phyloP scores from a whole-genome alignment of 1,140 invertebrate species.

The Drosophila sp. region DNA sequence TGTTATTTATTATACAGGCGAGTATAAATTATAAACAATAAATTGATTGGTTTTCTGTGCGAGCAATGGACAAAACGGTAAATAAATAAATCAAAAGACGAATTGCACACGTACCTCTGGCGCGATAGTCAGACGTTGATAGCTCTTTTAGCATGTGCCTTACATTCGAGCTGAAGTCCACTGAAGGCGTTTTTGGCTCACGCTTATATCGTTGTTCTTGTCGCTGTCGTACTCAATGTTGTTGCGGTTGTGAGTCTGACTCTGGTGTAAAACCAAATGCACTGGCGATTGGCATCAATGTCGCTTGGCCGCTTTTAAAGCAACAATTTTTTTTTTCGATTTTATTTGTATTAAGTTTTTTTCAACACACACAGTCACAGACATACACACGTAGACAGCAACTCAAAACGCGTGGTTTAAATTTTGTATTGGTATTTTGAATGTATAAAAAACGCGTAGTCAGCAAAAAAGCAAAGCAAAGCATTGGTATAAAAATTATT shows the following conservation, averaged over 20 bases:
- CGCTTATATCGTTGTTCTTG: conserved; percentile 30
- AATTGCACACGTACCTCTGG: conserved; percentile 71
- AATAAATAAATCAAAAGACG: conserved; percentile 70
- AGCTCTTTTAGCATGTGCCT: conserved; percentile 63
- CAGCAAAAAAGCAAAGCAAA: conserved; percentile 47
- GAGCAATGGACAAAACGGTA: conserved; percentile 36
- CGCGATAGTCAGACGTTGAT: conserved; percentile 58
- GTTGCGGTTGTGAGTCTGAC: conserved; percentile 27
- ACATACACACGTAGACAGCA: conserved; percentile 33
- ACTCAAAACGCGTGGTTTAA: conserved; percentile 69
- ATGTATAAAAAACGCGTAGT: conserved; percentile 63
- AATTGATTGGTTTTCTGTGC: conserved; percentile 51
- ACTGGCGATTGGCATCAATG: conserved; percentile 75
- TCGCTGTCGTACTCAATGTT: conserved; percentile 25
- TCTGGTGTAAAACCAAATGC: conserved; percentile 65
- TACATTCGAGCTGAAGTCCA: conserved; percentile 46
- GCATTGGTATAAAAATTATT: conserved; percentile 57
- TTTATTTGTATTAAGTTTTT: conserved; percentile 45
- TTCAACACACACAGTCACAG: conserved; percentile 32
- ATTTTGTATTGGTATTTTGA: conserved; percentile 36
- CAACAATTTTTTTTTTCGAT: conserved; percentile 36
- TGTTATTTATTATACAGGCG: conserved; percentile 39
- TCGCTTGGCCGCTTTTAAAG: conserved; percentile 78
- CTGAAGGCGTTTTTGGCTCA: conserved; percentile 74
- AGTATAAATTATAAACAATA: conserved; percentile 22